These are phyloP conservation scores for Drosophila serrata DNA, from an alignment of 1,140 invertebrate species.

Conservation along the genomic window DNA sequence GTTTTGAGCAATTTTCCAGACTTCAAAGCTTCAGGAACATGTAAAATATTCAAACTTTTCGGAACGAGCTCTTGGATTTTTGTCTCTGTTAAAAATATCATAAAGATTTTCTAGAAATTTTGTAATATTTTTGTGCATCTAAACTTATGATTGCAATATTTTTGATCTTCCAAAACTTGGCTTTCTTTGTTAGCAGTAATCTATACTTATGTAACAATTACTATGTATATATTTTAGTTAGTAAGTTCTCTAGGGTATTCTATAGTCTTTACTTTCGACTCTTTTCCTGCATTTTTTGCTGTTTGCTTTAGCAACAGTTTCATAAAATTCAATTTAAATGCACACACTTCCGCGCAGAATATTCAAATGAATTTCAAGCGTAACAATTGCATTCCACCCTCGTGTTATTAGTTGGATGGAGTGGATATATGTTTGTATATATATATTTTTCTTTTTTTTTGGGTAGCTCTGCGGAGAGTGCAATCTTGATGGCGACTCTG, in stretches of 20 bases:
- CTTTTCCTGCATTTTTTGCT: neutral
- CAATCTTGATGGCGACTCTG: conserved; percentile 19
- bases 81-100: too few relatives aligned
- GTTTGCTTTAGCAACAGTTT: conserved; percentile 27
- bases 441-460: neutral
- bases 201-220: too few relatives aligned
- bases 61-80: too few relatives aligned
- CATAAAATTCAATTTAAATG: conserved; percentile 52
- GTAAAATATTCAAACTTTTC: neutral
- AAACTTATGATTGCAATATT: too few relatives aligned
- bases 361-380: conserved; percentile 37
- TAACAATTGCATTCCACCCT: conserved; percentile 27
- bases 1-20: neutral
- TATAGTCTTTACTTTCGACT: neutral
- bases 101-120: neutral
- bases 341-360: conserved; percentile 26
- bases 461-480: neutral
- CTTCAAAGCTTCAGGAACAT: neutral
- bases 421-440: conserved; percentile 10
- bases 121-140: too few relatives aligned
- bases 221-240: neutral
- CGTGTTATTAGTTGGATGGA: conserved; percentile 8
- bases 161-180: too few relatives aligned
- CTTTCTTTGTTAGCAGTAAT: too few relatives aligned
- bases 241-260: neutral